Percentiles rank a stretch among this genome's conserved stretches.
Evolutionary conservation across 2,113 vertebrate species (phyloP).

Genomic region (Calidris pygmaea): DNA sequence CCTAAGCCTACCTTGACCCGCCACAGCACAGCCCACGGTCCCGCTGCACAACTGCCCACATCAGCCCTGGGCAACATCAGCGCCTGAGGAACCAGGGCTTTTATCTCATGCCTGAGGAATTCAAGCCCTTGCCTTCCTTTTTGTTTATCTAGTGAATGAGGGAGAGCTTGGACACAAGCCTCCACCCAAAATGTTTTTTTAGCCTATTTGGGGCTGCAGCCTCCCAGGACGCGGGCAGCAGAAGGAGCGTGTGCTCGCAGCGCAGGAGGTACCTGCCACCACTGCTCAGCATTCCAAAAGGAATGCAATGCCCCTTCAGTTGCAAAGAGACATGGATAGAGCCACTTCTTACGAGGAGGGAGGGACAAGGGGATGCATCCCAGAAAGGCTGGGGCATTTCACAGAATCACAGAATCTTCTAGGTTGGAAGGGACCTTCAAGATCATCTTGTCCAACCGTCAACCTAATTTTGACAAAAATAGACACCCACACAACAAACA

Average conservation of each 20-base stretch:
- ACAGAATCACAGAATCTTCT: too few species aligned
- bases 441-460: too few species aligned
- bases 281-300: background rate
- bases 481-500: too few species aligned
- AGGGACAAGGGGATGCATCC: rapidly evolving
- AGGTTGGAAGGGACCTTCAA: too few species aligned
- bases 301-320: background rate
- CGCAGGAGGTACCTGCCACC: rapidly evolving
- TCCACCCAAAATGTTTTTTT: background rate
- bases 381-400: background rate
- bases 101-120: background rate
- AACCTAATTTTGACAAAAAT: too few species aligned
- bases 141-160: background rate
- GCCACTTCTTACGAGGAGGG: background rate
- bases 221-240: background rate
- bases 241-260: background rate
- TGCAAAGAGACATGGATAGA: background rate
- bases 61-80: rapidly evolving
- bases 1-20: background rate
- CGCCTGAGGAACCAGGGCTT: background rate
- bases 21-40: background rate
- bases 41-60: background rate
- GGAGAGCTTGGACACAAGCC: background rate
- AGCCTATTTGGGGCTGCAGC: background rate
- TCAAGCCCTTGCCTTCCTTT: background rate